phyloP scores from a whole-genome alignment of 64 coral and sea anemone species.

The Montipora capricornis region DNA sequence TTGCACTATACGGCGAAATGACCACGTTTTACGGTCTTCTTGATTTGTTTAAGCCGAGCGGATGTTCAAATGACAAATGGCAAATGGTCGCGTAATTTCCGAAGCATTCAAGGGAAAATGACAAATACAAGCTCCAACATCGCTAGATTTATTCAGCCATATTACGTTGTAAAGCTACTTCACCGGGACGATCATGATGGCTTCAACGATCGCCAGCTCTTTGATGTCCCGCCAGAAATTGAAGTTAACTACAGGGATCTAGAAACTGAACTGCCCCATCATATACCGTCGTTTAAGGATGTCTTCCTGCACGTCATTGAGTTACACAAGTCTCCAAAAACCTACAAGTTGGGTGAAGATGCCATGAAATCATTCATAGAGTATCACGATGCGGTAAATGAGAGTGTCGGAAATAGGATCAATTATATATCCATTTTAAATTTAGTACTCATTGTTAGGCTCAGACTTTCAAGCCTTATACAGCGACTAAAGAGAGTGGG shows the following conservation, averaged over 20 bases:
- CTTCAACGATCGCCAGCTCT: slow-evolving; percentile 17
- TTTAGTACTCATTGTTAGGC: too few species aligned
- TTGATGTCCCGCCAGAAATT: slow-evolving; percentile 20
- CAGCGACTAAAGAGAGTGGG: too few species aligned
- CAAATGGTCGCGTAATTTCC: neutral
- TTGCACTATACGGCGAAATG: slow-evolving; percentile 17
- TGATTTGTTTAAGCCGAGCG: too few species aligned
- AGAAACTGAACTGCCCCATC: neutral
- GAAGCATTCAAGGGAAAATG: slow-evolving; percentile 11
- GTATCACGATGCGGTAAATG: neutral
- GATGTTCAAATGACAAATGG: too few species aligned
- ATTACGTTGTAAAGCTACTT: slow-evolving; percentile 5
- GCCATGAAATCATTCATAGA: neutral
- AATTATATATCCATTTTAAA: too few species aligned
- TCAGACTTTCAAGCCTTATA: too few species aligned
- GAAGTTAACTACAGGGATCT: slow-evolving; percentile 23
- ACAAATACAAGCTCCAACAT: slow-evolving; percentile 13
- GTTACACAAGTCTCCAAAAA: neutral
- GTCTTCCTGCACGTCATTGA: neutral
- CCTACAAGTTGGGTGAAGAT: neutral
- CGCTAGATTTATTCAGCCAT: slow-evolving; percentile 24
- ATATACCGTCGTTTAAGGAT: slow-evolving; percentile 30
- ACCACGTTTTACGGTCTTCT: too few species aligned
- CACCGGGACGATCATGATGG: slow-evolving; percentile 26
- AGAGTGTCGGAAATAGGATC: neutral